These are phyloP conservation scores for Axis porcinus DNA, from an alignment of 2,113 vertebrate genomes.

Conservation along the genomic window DNA sequence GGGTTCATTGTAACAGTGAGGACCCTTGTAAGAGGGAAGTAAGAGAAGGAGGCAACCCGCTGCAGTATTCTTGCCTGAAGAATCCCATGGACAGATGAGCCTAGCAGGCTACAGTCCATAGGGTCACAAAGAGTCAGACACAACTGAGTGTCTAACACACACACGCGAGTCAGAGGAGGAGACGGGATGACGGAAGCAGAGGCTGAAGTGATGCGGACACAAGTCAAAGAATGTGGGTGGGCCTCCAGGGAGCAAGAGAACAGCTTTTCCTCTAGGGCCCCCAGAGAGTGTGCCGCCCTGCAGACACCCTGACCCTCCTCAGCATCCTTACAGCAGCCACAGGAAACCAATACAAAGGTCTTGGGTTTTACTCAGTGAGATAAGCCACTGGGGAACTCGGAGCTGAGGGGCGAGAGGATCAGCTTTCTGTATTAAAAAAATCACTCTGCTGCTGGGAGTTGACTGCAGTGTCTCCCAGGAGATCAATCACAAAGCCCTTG, in stretches of 20 bases:
- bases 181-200: not conserved
- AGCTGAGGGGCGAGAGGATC: not conserved
- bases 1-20: not conserved
- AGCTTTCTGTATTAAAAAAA: not conserved
- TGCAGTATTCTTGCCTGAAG: not conserved
- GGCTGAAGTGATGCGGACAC: not conserved
- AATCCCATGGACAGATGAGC: not conserved
- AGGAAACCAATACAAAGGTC: not conserved
- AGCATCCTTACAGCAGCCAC: not conserved
- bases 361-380: not conserved
- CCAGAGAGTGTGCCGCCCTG: too few species aligned
- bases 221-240: not conserved
- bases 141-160: not conserved
- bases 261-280: not conserved
- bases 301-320: not conserved
- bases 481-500: not conserved
- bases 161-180: not conserved
- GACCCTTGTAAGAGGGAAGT: not conserved
- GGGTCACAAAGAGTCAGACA: not conserved
- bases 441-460: not conserved
- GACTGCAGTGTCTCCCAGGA: not conserved
- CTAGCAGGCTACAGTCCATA: not conserved
- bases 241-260: not conserved
- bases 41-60: not conserved
- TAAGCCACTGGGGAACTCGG: not conserved